Evolutionary conservation across 2,888 invertebrate species (phyloP).

Genomic region (Dysmachus trigonus): DNA sequence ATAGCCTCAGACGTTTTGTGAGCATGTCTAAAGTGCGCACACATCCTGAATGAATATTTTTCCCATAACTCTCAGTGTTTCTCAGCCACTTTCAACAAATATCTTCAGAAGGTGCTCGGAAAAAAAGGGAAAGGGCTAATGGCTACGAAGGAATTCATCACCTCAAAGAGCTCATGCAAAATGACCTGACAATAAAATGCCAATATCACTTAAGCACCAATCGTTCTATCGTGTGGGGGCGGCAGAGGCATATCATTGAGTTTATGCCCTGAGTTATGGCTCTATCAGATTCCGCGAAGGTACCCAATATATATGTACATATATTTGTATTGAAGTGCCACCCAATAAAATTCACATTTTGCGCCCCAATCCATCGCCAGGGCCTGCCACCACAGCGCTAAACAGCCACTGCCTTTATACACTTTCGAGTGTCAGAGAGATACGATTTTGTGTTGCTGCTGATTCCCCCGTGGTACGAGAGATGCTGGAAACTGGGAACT

Average conservation of each 20-base stretch:
- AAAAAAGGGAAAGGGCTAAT: not conserved
- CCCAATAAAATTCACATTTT: conserved; percentile 47
- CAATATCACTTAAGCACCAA: conserved; percentile 16
- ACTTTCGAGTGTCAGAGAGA: not conserved
- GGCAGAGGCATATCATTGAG: not conserved
- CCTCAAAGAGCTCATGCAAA: not conserved
- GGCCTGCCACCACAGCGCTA: not conserved
- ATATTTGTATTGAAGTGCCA: not conserved
- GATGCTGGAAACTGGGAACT: not conserved
- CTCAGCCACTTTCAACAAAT: not conserved
- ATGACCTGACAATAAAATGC: conserved; percentile 14
- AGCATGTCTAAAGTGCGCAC: not conserved
- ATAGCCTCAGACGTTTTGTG: not conserved
- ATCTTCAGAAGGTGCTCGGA: not conserved
- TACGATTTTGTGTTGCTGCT: not conserved
- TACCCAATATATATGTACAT: too few species aligned
- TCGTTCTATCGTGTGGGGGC: not conserved
- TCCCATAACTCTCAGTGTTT: not conserved
- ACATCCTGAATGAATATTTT: not conserved
- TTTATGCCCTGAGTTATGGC: conserved; percentile 25
- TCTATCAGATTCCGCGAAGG: conserved; percentile 20
- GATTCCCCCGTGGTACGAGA: not conserved
- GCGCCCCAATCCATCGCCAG: conserved; percentile 11
- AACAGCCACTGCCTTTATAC: not conserved
- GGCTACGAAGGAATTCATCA: not conserved